Base-by-base conservation (phyloP, 2,797 vertebrate genomes). In the Jordanella pulchra region DNA sequence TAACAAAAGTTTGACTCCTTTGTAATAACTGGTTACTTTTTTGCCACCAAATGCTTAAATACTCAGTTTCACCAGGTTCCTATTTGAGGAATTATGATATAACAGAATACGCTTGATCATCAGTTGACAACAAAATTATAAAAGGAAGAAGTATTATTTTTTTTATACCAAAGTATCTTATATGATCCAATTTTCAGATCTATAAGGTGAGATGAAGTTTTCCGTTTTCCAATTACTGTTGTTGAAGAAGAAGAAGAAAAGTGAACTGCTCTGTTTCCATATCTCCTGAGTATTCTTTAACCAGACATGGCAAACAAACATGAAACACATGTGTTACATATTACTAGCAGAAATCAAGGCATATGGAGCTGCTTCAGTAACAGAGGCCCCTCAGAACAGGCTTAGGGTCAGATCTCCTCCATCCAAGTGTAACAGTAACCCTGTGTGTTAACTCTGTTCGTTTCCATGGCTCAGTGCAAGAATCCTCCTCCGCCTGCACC, bases 351-450 rank as follows among this genome's bases (percentile, higher is more conserved):
- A 84, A 79, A 78, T 77, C 55, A 7, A 83, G 75, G 82, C 82
- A 78, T 84, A 75, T 79, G 87, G 77, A 76, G 76, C 25, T 67
- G 72, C 82, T 85, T 80, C 63, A 35, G 72, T 84, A 68, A 82
- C 82, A 85, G 78, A 86, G 63, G 69, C 48, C 75, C 74, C 72
- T 84, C 75, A 87, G 78, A 88, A 82, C 54, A 61, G 85, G 76
- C 81, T 89, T 69, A 75, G 71, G 83, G 85, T 90, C 84, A 84
- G 78, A 87, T 80, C 68, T 80, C 81, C 83, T 91, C 85, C 87
- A 90, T 86, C 84, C 86, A 72, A 87, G 88, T 91, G 89, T 84
- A 90, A 86, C 83, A 85, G 86, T 81, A 79, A 88, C 77, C 77
- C 81, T 42, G 58, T 51, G 74, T 35, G 69, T 68, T 9, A 42